Conservation (phyloP, 2,797 vertebrate species). For the Sandelia bainsii region DNA sequence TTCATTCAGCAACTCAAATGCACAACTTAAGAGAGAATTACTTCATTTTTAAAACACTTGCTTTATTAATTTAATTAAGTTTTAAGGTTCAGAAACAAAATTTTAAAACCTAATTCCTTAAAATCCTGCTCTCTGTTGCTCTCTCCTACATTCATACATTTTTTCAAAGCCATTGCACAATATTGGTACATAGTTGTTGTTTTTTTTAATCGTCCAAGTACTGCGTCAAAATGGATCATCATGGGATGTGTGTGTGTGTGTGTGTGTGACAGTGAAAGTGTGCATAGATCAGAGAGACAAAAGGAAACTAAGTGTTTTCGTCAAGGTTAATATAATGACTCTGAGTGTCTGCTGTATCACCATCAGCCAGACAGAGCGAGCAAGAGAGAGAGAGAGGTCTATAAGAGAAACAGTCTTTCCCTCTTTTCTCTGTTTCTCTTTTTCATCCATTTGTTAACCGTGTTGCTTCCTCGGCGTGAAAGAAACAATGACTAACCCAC, state of each 20-base stretch:
- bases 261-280: neutral
- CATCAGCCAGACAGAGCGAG: neutral
- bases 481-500: slow-evolving; percentile 63
- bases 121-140: too few species aligned
- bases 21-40: neutral
- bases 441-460: slow-evolving; percentile 26
- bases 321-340: slow-evolving; percentile 31
- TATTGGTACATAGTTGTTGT: too few species aligned
- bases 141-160: too few species aligned
- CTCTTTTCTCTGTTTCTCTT: neutral
- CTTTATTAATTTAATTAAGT: neutral
- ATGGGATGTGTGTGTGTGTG: too few species aligned
- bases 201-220: too few species aligned
- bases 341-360: slow-evolving; percentile 23
- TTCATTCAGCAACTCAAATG: slow-evolving; percentile 4
- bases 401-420: neutral
- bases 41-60: neutral
- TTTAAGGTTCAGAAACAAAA: too few species aligned
- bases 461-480: slow-evolving; percentile 56
- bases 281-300: slow-evolving; percentile 1
- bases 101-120: too few species aligned
- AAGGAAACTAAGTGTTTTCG: neutral
- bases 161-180: too few species aligned
- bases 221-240: neutral
- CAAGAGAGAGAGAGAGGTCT: neutral